A percentile compares a stretch with the other conserved stretches of the same genome.
Evolutionary conservation across 2,888 invertebrate species (phyloP).

Genomic region (Acronicta aceris): DNA sequence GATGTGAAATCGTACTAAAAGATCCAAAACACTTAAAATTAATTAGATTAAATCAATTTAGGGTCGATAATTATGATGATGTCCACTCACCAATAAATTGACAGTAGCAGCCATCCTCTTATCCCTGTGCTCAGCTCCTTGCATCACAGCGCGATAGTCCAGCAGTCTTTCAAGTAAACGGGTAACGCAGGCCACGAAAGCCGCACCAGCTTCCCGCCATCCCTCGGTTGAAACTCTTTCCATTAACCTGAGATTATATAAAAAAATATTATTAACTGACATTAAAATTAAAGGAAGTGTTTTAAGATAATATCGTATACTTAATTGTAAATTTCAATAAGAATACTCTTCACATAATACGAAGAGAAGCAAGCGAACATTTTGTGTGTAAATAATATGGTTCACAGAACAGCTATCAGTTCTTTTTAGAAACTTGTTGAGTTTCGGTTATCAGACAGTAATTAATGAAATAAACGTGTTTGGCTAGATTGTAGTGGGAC

Average conservation of each 20-base stretch:
- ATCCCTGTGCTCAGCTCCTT: slow-evolving; percentile 98
- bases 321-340: slow-evolving; percentile 44
- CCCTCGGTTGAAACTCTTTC: slow-evolving; percentile 95
- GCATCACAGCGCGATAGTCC: slow-evolving; percentile 98
- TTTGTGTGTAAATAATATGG: slow-evolving; percentile 14
- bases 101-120: slow-evolving; percentile 99
- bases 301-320: slow-evolving; percentile 17
- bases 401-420: slow-evolving; percentile 16
- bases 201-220: slow-evolving; percentile 97
- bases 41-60: too few species aligned
- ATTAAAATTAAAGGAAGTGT: too few species aligned
- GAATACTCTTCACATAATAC: slow-evolving; percentile 28
- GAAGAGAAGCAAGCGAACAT: slow-evolving; percentile 30
- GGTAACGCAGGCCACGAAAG: slow-evolving; percentile 97
- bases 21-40: too few species aligned
- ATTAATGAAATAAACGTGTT: slow-evolving; percentile 49
- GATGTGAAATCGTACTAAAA: too few species aligned
- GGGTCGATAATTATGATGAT: neutral
- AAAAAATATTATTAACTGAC: neutral
- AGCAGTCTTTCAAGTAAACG: slow-evolving; percentile 95
- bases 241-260: slow-evolving; percentile 87
- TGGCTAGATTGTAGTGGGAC: slow-evolving; percentile 24
- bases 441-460: slow-evolving; percentile 29
- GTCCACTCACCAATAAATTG: slow-evolving; percentile 93
- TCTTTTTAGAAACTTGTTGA: slow-evolving; percentile 2